Evolutionary conservation across 2,797 vertebrate genomes (phyloP).

Genomic region (Danio kyathit): DNA sequence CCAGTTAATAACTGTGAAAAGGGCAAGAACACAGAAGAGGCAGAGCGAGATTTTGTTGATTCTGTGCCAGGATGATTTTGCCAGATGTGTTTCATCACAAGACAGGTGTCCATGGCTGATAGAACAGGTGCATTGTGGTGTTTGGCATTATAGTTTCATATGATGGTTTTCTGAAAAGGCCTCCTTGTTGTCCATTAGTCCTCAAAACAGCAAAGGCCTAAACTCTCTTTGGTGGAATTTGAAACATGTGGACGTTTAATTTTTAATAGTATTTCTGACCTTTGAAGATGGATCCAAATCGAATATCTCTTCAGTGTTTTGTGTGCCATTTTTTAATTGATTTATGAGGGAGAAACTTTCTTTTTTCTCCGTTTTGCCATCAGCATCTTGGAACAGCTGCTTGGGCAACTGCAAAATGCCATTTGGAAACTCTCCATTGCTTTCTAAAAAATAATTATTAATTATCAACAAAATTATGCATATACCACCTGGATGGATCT

Average conservation of each 20-base stretch:
- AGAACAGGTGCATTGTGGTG: conserved; percentile 42
- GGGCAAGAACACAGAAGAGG: conserved; percentile 24
- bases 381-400: conserved; percentile 8
- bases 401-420: conserved; percentile 16
- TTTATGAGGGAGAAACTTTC: conserved; percentile 2
- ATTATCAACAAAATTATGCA: conserved; percentile 23
- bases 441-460: conserved; percentile 10
- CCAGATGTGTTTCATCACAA: conserved; percentile 48
- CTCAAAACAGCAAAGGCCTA: conserved; percentile 22
- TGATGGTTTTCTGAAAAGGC: conserved; percentile 18
- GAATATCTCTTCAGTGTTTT: neutral
- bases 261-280: conserved; percentile 23
- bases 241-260: conserved; percentile 8
- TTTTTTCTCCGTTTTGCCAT: neutral
- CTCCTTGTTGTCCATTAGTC: neutral
- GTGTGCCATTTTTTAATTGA: neutral
- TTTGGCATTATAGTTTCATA: conserved; percentile 17
- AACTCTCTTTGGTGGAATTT: neutral
- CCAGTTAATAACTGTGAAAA: conserved; percentile 46
- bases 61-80: conserved; percentile 33
- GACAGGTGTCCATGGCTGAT: conserved; percentile 46
- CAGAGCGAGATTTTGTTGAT: conserved; percentile 39
- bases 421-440: conserved; percentile 23
- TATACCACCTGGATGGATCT: conserved; percentile 4
- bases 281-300: conserved; percentile 15